phyloP scores from a whole-genome alignment of 2,888 invertebrate genomes.

The Lysandra coridon region DNA sequence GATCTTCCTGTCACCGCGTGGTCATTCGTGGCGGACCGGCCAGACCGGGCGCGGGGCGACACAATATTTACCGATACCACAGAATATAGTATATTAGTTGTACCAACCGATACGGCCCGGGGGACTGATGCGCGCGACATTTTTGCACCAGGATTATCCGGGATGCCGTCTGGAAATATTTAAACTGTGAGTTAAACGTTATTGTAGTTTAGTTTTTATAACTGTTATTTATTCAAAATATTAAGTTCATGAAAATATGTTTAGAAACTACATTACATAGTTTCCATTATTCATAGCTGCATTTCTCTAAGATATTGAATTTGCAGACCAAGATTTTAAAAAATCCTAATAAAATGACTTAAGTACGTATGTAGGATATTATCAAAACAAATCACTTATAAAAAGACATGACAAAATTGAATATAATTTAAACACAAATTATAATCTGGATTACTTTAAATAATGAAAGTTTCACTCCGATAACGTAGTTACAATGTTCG shows the following conservation, averaged over 20 bases:
- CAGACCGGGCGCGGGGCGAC: background rate
- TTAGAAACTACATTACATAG: too few species aligned
- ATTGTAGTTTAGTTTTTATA: background rate
- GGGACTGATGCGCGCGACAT: background rate
- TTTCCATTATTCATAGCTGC: too few species aligned
- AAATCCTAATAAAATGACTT: too few species aligned
- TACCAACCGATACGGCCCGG: too few species aligned
- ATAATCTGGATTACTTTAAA: too few species aligned
- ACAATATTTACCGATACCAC: conserved; percentile 1
- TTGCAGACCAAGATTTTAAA: too few species aligned
- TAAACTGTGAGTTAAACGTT: background rate
- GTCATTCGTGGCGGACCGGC: background rate
- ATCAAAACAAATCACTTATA: too few species aligned
- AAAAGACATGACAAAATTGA: too few species aligned
- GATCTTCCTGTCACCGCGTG: background rate
- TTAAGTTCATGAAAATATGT: background rate
- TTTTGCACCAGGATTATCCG: background rate
- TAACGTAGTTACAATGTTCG: background rate
- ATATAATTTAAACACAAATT: too few species aligned
- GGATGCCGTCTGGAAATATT: background rate
- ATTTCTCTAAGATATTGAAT: too few species aligned
- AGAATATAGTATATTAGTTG: too few species aligned
- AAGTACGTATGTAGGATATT: too few species aligned
- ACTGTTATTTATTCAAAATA: background rate
- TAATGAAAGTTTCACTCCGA: background rate